Evolutionary conservation across 2,113 vertebrate species (phyloP).

Genomic region (Dendropsophus ebraccatus): DNA sequence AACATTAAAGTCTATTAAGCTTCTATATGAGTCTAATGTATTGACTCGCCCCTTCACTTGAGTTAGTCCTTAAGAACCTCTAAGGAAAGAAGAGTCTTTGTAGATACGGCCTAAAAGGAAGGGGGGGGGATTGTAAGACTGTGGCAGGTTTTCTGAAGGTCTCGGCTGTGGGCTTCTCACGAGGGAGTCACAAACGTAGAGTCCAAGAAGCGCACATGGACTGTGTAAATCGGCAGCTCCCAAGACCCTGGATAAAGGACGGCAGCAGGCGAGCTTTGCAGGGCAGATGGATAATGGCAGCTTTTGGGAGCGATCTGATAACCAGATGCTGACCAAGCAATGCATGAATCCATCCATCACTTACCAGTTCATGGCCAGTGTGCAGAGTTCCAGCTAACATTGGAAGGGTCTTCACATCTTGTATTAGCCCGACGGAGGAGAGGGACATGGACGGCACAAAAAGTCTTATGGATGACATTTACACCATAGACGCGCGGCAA

Average conservation of each 20-base stretch:
- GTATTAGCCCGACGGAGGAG: neutral
- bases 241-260: slow-evolving; percentile 38
- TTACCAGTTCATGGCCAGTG: slow-evolving; percentile 43
- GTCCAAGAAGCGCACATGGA: slow-evolving; percentile 37
- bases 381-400: slow-evolving; percentile 40
- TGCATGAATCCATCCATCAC: slow-evolving; percentile 59
- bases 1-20: no score
- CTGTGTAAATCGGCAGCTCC: slow-evolving; percentile 2
- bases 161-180: slow-evolving; percentile 26
- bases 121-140: neutral
- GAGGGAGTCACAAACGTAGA: slow-evolving; percentile 27
- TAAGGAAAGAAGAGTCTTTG: neutral
- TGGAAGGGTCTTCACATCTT: slow-evolving; percentile 24
- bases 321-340: slow-evolving; percentile 59
- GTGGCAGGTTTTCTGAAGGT: neutral
- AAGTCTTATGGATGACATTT: slow-evolving; percentile 3
- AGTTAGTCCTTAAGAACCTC: no score
- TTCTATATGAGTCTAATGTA: no score
- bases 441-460: neutral
- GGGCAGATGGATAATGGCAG: slow-evolving; percentile 59
- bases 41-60: no score
- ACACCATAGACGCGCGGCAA: neutral
- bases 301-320: slow-evolving; percentile 56
- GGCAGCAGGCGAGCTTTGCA: slow-evolving; percentile 47
- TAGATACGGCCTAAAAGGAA: neutral